Evolutionary conservation across 2,113 vertebrate genomes (phyloP), one percentile per base, ranked within the genome.

Genomic region (Mastomys natalensis): DNA sequence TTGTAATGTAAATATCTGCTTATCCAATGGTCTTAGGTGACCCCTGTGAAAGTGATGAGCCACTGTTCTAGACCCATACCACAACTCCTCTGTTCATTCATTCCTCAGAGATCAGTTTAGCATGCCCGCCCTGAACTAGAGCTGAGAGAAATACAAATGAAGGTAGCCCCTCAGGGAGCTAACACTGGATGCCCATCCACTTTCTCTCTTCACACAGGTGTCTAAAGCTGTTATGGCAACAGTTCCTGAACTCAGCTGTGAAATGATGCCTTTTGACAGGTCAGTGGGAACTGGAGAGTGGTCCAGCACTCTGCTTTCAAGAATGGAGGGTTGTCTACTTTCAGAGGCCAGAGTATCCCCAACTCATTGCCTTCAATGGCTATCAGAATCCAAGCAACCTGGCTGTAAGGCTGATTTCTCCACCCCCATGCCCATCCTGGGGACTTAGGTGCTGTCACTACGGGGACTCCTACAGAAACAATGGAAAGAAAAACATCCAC

Each of bases 181-280:
- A 24, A 24, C 76, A 4, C 15, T 31, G 29, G 45, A 6, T 0
- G 1, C 0, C 72, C 72, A 91, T 68, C 86, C 89, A 81, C 31
- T 89, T 51, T 68, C 80, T 94, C 55, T 95, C 74, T 97, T 91
- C 68, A 26, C 91, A 29, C 95, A 98, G 98, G 62, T 96, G 72
- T 97, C 95, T 48, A 43, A 87, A 85, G 29, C 40, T 89, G 78
- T 77, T 55, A 98, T 97, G 97, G 97, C 97, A 76, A 88, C 51
- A 21, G 98, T 94, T 66, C 93, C 96, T 19, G 97, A 98, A 77
- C n/a, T 64, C 53, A 0, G 53, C 92, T 68, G 73, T 19, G 96
- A 96, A 21, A 17, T 90, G 76, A 76, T 89, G 93, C 62, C 64
- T 80, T 97, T 80, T 78, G 92, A 91, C 95, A 97, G 97, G 98